These are phyloP conservation scores for Listronotus bonariensis DNA, from an alignment of 1,140 invertebrate genomes.

Conservation along the genomic window DNA sequence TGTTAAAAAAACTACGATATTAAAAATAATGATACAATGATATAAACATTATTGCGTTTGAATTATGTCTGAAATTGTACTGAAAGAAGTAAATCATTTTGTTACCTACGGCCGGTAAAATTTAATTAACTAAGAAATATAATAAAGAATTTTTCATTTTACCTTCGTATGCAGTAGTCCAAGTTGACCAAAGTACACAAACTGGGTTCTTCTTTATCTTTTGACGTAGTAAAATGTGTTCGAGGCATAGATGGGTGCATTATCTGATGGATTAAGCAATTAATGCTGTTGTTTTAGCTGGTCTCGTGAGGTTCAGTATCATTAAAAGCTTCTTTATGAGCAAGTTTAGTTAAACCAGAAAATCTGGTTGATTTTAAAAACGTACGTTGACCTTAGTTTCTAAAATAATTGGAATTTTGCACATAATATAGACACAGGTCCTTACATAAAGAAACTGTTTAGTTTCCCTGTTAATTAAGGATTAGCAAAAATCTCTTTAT, in stretches of 20 bases:
- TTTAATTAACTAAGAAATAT: too few relatives aligned
- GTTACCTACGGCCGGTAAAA: too few relatives aligned
- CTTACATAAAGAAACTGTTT: too few relatives aligned
- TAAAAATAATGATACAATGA: too few relatives aligned
- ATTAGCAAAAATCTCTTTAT: too few relatives aligned
- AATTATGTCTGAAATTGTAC: too few relatives aligned
- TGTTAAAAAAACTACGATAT: too few relatives aligned
- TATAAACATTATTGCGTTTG: too few relatives aligned
- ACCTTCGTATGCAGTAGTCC: background rate
- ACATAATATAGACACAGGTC: too few relatives aligned
- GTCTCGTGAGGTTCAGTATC: slow-evolving; percentile 47
- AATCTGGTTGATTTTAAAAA: slow-evolving; percentile 21
- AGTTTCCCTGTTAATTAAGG: too few relatives aligned
- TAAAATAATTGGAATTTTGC: too few relatives aligned
- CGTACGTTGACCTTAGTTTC: slow-evolving; percentile 9
- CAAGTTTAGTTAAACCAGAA: slow-evolving; percentile 23
- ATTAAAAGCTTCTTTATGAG: slow-evolving; percentile 45
- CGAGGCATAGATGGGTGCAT: slow-evolving; percentile 41
- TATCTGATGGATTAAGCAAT: slow-evolving; percentile 52
- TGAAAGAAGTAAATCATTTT: too few relatives aligned
- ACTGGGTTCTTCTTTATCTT: slow-evolving; percentile 37
- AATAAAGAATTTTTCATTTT: background rate
- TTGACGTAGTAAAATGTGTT: slow-evolving; percentile 43
- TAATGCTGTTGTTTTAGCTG: slow-evolving; percentile 45
- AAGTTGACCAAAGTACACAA: slow-evolving; percentile 17